Evolutionary conservation across 2,888 invertebrate species (phyloP).

Genomic region (Leptura quadrifasciata): DNA sequence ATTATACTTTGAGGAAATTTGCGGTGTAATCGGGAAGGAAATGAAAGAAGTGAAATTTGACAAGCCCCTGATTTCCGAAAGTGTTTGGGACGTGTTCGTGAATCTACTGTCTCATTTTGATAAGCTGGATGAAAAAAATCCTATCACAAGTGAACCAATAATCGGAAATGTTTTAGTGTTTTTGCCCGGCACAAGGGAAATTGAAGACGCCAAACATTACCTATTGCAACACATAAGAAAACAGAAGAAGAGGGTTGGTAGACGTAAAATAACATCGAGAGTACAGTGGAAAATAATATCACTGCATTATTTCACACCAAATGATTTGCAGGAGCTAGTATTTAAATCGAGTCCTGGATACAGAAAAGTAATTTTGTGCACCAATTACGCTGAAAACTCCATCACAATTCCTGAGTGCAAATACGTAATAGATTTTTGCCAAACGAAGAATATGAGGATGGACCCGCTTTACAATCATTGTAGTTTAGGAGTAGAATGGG

Average conservation of each 20-base stretch:
- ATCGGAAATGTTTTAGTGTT: constrained; percentile 88
- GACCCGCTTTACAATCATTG: constrained; percentile 87
- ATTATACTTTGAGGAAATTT: constrained; percentile 78
- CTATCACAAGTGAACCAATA: constrained; percentile 81
- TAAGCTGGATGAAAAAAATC: constrained; percentile 47
- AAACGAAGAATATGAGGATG: constrained; percentile 87
- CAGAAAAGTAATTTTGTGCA: constrained; percentile 91
- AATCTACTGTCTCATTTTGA: constrained; percentile 73
- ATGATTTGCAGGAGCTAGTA: constrained; percentile 79
- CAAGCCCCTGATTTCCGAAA: constrained; percentile 71
- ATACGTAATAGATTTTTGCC: constrained; percentile 95
- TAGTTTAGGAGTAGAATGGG: constrained; percentile 88
- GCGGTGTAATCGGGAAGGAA: neutral
- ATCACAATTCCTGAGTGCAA: constrained; percentile 92
- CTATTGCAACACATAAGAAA: neutral
- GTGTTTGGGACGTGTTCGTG: constrained; percentile 71
- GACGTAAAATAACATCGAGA: neutral
- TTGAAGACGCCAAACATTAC: constrained; percentile 80
- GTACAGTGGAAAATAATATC: constrained; percentile 70
- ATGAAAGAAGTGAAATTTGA: constrained; percentile 71
- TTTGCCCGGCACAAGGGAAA: constrained; percentile 91
- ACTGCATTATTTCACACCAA: constrained; percentile 81
- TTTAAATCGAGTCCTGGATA: constrained; percentile 79
- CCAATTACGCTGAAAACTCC: constrained; percentile 95
- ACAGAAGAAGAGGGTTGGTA: too few relatives aligned